Conservation (phyloP, 2,888 invertebrate species). For the Petrophora chlorosata region DNA sequence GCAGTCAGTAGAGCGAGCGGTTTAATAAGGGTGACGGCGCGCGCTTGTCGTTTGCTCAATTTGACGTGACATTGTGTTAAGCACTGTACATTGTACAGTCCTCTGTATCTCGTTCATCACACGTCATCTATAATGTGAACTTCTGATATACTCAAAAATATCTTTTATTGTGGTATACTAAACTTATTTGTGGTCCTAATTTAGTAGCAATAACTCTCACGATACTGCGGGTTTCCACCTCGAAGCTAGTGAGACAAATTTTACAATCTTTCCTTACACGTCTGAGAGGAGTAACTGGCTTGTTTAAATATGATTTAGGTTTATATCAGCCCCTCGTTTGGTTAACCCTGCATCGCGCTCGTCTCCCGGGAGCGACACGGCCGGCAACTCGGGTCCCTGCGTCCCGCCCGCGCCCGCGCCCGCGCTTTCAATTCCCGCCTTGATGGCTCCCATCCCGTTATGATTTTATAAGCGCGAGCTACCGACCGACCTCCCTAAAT, state of each 20-base stretch:
- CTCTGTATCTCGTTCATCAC: background rate
- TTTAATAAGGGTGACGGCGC: slow-evolving; percentile 1
- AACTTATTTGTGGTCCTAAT: too few species aligned
- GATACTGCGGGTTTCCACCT: too few species aligned
- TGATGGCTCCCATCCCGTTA: slow-evolving; percentile 17
- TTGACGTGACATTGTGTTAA: slow-evolving; percentile 4
- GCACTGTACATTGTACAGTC: background rate
- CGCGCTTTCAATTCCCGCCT: slow-evolving; percentile 9
- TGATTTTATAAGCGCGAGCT: slow-evolving; percentile 24
- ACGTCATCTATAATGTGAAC: too few species aligned
- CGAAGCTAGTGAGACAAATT: too few species aligned
- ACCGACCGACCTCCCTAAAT: slow-evolving; percentile 11
- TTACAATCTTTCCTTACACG: too few species aligned
- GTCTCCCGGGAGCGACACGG: background rate
- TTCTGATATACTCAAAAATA: too few species aligned
- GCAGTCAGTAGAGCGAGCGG: slow-evolving; percentile 4
- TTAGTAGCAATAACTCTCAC: too few species aligned
- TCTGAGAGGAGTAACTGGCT: too few species aligned
- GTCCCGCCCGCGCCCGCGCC: too few species aligned
- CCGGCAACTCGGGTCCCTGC: background rate
- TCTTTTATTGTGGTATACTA: too few species aligned
- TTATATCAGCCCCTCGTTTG: too few species aligned
- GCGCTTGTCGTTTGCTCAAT: background rate
- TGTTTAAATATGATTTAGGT: too few species aligned
- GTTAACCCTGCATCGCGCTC: background rate